Base-by-base conservation (phyloP, 2,888 invertebrate species). In the Drosophila borborema region DNA sequence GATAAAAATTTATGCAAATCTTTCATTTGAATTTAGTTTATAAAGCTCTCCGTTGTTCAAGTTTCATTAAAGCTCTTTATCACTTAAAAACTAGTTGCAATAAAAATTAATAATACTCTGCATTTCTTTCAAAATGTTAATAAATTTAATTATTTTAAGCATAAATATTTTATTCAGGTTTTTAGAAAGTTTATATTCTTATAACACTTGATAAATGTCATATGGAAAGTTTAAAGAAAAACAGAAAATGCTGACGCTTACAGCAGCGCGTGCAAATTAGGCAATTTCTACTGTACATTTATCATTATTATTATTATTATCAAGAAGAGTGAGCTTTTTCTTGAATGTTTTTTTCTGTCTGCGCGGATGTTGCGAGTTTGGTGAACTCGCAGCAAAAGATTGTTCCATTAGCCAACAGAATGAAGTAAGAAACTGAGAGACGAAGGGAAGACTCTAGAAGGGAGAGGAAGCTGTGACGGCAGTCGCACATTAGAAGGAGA, bases 371-470 rank as follows among this genome's bases (percentile, higher is more conserved):
- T 53, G 64, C 46, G 49, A 54, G 76, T 75, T 77, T 74, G 63
- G 45, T 74, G 77, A 77, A 77, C 77, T 77, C 55, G 38, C 18
- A 64, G 72, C 86, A 72, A 86, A 83, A 86, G 79, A 79, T 72
- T 77, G 77, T 73, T 73, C 72, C 89, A 85, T 89, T 89, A 85
- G 79, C 67, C 70, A 76, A 66, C 54, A 55, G 61, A 53, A 16
- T 54, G 12, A 45, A 41, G 28, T 16, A 20, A 43, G 64, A 38
- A 55, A 36, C 23, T 53, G 14, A 8, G 8, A n/a, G 2, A 14
- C 14, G 3, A 12, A 7, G 7, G 12, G 36, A 36, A 36, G 36
- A 16, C 16, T 28, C 28, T 16, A 48, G 23, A 31, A 6, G 12
- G 20, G 38, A 14, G 20, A 36, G n/a, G n/a, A 23, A 14, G 28